Base-by-base conservation (phyloP, 2,888 invertebrate species). In the Eristalis pertinax region DNA sequence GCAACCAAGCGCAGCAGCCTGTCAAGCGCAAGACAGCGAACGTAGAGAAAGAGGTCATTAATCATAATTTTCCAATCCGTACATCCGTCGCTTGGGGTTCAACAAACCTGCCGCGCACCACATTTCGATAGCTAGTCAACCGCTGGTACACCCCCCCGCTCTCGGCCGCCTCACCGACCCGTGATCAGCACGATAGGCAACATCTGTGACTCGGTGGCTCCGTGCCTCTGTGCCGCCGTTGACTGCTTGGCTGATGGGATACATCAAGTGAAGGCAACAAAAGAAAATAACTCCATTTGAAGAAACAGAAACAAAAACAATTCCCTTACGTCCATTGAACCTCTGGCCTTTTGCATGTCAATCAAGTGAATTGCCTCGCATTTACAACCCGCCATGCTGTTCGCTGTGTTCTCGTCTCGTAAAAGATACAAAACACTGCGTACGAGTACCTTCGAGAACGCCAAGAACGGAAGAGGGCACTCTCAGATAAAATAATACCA, bases 261-360 rank as follows among this genome's bases (percentile, higher is more conserved):
- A 38, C 38, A 13, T 4, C 38, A n/a, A n/a, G 50, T 8, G 19
- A 19, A 50, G 50, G 19, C 50, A 50, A 50, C 19, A 41, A 43
- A 67, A 73, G 67, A 67, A 38, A 73, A 35, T 62, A 69, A 60
- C 85, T 77, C 60, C 58, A 77, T 77, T 75, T 67, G 24, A 58
- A 82, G 69, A 69, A 70, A 70, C 65, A 29, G 5, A 29, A 8
- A 32, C 32, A n/a, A 38, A 58, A 68, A 58, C 70, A 50, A 32
- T 43, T 32, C 19, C 29, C 32, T 65, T 38, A 1, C 56, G 73
- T 67, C 67, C 83, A 67, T 72, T 83, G 70, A 86, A 78, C 74
- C 64, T 60, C 63, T 77, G 74, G 83, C 70, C 83, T 83, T 38
- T 82, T 78, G 74, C 86, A 83, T 86, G 86, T 79, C 86, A 83